Evolutionary conservation across 2,797 vertebrate genomes (phyloP).

Genomic region (Telmatherina bonti): DNA sequence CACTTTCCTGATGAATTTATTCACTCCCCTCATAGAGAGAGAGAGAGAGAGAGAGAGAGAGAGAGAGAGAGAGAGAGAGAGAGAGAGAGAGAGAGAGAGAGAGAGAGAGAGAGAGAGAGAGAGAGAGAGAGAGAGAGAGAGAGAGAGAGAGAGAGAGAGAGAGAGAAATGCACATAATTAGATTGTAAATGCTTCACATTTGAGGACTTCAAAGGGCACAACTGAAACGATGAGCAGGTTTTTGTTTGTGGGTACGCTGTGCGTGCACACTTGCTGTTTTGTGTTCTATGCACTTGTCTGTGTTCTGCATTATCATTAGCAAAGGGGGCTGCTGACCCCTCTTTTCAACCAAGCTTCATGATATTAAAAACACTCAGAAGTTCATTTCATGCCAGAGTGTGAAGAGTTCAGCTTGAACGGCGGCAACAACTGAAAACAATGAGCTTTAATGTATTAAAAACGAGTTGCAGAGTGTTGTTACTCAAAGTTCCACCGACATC

Average conservation of each 20-base stretch:
- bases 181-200: conserved; percentile 80
- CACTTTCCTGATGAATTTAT: not conserved
- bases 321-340: conserved; percentile 66
- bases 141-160: not conserved
- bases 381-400: conserved; percentile 55
- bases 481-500: conserved; percentile 71
- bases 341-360: conserved; percentile 55
- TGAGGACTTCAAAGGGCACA: conserved; percentile 77
- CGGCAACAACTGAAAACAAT: conserved; percentile 73
- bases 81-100: no score
- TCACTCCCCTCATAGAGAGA: not conserved
- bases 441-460: conserved; percentile 76
- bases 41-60: no score
- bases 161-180: conserved; percentile 71
- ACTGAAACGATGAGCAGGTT: conserved; percentile 62
- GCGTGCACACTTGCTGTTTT: no score
- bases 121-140: no score
- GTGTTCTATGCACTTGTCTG: no score
- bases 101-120: no score
- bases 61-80: no score
- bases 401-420: conserved; percentile 64
- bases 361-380: conserved; percentile 54
- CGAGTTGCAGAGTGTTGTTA: conserved; percentile 69
- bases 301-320: conserved; percentile 73
- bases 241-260: conserved; percentile 13